Conservation (phyloP, 2,888 invertebrate genomes). For the Cataglyphis albicans region DNA sequence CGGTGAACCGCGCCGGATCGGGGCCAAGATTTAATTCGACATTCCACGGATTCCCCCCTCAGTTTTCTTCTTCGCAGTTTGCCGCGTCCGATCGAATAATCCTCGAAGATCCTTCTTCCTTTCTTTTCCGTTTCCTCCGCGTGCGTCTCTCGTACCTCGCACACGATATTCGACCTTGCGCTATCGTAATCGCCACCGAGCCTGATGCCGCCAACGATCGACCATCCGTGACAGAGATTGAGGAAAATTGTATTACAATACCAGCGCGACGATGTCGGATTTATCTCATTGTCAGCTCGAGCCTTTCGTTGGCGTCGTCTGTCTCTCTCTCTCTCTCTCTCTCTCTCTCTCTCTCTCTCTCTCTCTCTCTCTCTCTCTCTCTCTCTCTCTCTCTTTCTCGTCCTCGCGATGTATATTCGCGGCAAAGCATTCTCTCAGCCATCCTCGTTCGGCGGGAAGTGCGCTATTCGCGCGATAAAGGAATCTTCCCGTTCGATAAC, state of each 20-base stretch:
- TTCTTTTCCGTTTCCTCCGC: slow-evolving; percentile 17
- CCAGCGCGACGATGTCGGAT: not conserved
- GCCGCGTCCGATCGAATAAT: slow-evolving; percentile 20
- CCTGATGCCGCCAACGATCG: slow-evolving; percentile 6
- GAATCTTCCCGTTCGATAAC: slow-evolving; percentile 53
- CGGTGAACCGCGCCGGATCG: slow-evolving; percentile 65
- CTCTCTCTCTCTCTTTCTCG: too few species aligned
- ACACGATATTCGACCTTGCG: not conserved
- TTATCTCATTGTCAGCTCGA: not conserved
- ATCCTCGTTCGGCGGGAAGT: slow-evolving; percentile 8
- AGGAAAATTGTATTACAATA: slow-evolving; percentile 22
- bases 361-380: too few species aligned
- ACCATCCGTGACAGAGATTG: not conserved
- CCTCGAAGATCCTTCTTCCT: slow-evolving; percentile 54
- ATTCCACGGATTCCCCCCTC: slow-evolving; percentile 79
- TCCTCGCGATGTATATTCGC: slow-evolving; percentile 2
- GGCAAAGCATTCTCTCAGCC: not conserved
- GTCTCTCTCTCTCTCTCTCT: too few species aligned
- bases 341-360: too few species aligned
- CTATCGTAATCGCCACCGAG: slow-evolving; percentile 26
- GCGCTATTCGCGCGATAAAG: slow-evolving; percentile 49
- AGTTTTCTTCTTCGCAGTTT: slow-evolving; percentile 78
- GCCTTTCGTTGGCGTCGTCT: not conserved
- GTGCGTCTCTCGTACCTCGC: not conserved
- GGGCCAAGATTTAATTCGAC: slow-evolving; percentile 78